These are phyloP conservation scores for Silurus lanzhouensis DNA, from an alignment of 2,797 vertebrate genomes.

Conservation along the genomic window DNA sequence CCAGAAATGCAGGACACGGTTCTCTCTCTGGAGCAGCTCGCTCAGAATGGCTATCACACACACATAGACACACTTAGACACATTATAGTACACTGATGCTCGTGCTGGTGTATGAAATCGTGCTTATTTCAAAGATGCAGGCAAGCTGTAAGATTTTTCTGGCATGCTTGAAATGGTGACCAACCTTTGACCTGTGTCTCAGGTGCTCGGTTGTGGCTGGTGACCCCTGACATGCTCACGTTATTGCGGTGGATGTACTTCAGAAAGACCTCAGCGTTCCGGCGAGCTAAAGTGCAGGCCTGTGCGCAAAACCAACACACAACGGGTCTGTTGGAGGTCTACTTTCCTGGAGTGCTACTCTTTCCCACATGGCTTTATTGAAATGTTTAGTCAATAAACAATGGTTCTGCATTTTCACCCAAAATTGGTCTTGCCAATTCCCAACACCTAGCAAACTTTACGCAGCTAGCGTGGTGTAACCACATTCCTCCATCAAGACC, in stretches of 20 bases:
- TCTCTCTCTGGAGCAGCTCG: slow-evolving; percentile 93
- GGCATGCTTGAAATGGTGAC: slow-evolving; percentile 24
- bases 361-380: not conserved
- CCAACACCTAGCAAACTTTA: not conserved
- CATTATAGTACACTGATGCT: not conserved
- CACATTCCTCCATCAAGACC: not conserved
- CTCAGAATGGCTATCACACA: slow-evolving; percentile 86
- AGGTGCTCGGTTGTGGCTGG: slow-evolving; percentile 89
- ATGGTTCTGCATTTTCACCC: not conserved
- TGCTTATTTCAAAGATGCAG: not conserved
- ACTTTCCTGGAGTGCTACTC: not conserved
- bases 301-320: slow-evolving; percentile 54
- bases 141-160: not conserved
- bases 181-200: slow-evolving; percentile 98
- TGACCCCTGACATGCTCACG: slow-evolving; percentile 92
- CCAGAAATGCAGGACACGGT: slow-evolving; percentile 96
- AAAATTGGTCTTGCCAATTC: not conserved
- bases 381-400: not conserved
- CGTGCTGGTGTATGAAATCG: not conserved
- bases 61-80: slow-evolving; percentile 26
- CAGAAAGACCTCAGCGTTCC: slow-evolving; percentile 94
- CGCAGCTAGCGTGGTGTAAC: not conserved
- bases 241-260: slow-evolving; percentile 99
- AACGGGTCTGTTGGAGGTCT: not conserved
- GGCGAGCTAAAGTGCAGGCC: slow-evolving; percentile 92